Conservation (phyloP, 2,888 invertebrate genomes). For the Eupithecia tripunctaria region DNA sequence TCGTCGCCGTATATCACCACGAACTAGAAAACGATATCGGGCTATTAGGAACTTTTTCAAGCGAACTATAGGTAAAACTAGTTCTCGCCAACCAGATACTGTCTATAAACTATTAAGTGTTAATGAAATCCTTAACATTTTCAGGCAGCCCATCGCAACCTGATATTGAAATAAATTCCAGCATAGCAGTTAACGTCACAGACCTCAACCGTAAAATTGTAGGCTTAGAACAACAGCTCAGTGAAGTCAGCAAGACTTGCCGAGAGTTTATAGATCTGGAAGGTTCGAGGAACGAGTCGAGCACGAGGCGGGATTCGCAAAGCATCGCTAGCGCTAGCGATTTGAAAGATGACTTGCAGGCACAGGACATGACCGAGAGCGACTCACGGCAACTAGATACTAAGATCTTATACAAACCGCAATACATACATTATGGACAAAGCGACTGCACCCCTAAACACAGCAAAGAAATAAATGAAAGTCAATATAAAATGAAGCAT, state of each 20-base stretch:
- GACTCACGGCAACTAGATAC: conserved; percentile 53
- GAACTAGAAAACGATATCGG: conserved; percentile 68
- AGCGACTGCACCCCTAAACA: conserved; percentile 48
- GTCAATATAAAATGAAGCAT: conserved; percentile 24
- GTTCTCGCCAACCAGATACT: not conserved
- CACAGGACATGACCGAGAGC: conserved; percentile 42
- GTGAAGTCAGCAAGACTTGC: conserved; percentile 65
- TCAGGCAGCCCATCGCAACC: conserved; percentile 69
- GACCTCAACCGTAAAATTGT: conserved; percentile 70
- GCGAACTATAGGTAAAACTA: conserved; percentile 64
- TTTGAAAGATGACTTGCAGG: conserved; percentile 43
- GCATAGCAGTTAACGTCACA: conserved; percentile 67
- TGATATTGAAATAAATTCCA: conserved; percentile 70
- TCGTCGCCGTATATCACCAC: conserved; percentile 75
- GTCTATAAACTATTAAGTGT: not conserved
- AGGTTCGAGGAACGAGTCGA: conserved; percentile 43
- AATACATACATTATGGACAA: conserved; percentile 54
- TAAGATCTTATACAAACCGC: conserved; percentile 58
- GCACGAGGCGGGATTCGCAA: conserved; percentile 48
- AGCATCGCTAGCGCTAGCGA: conserved; percentile 37
- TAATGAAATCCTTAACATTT: not conserved
- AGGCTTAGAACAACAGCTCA: conserved; percentile 65
- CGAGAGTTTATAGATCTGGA: conserved; percentile 56
- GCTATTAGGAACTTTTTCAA: conserved; percentile 71
- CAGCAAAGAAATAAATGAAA: conserved; percentile 28